Percentiles rank a stretch among this genome's conserved stretches.
Conservation (phyloP, 2,888 invertebrate species). For the Noctua janthe region DNA sequence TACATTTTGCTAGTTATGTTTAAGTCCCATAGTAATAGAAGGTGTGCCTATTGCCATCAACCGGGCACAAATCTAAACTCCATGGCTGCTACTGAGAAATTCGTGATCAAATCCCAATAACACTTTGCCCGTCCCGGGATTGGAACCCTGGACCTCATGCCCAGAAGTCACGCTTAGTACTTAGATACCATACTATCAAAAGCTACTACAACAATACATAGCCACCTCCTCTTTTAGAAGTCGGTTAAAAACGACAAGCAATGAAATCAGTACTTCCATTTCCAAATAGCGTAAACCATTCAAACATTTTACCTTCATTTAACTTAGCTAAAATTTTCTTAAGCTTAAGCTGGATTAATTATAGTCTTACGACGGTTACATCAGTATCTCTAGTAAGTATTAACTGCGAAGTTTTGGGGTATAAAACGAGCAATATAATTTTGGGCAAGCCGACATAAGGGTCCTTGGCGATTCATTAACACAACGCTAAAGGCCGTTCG, state of each 20-base stretch:
- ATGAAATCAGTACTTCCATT: slow-evolving; percentile 4
- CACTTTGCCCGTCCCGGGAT: background rate
- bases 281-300: background rate
- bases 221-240: too few relatives aligned
- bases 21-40: background rate
- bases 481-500: slow-evolving; percentile 36
- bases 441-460: slow-evolving; percentile 42
- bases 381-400: slow-evolving; percentile 40
- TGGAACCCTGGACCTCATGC: background rate
- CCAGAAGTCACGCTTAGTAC: background rate
- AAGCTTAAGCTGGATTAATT: slow-evolving; percentile 59
- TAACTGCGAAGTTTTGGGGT: slow-evolving; percentile 59
- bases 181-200: background rate
- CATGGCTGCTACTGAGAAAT: background rate
- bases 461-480: slow-evolving; percentile 57
- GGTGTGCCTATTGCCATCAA: background rate
- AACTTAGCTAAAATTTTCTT: slow-evolving; percentile 31
- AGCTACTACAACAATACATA: background rate
- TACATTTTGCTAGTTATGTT: background rate
- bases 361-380: slow-evolving; percentile 56
- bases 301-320: slow-evolving; percentile 25
- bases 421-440: slow-evolving; percentile 56
- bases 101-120: background rate
- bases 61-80: background rate
- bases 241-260: background rate